Conservation (phyloP, 2,797 vertebrate genomes). For the Danio tinwini region DNA sequence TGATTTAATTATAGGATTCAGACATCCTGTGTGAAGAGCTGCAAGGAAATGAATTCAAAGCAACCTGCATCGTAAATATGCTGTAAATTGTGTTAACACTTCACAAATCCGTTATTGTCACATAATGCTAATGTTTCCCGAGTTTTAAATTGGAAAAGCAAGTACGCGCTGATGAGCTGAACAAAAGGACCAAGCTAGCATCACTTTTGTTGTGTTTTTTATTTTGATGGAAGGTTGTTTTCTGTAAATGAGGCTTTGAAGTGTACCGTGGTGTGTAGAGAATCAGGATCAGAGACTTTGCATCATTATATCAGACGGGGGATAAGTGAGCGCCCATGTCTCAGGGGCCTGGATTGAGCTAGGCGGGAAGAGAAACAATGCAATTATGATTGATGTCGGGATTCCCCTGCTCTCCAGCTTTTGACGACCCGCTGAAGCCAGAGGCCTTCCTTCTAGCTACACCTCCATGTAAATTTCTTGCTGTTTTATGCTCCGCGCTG, state of each 20-base stretch:
- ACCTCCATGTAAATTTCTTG: constrained; percentile 68
- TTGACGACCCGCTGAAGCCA: constrained; percentile 66
- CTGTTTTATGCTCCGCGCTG: constrained; percentile 34
- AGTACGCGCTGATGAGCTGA: constrained; percentile 14
- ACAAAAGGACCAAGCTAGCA: constrained; percentile 7
- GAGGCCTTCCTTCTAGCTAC: constrained; percentile 65
- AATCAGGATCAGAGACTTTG: constrained; percentile 44
- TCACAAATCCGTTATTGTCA: constrained; percentile 12
- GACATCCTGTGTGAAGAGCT: constrained; percentile 3
- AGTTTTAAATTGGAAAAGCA: constrained; percentile 7
- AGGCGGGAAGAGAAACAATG: constrained; percentile 46
- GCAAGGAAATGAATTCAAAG: background rate
- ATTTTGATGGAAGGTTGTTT: constrained; percentile 38
- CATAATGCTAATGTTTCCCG: constrained; percentile 4
- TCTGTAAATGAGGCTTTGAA: constrained; percentile 46
- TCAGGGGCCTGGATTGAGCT: constrained; percentile 8
- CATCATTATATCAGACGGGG: constrained; percentile 45
- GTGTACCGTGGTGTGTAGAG: constrained; percentile 21
- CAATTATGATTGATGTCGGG: constrained; percentile 55
- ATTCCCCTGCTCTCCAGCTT: constrained; percentile 50
- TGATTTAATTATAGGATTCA: constrained; percentile 9
- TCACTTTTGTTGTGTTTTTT: constrained; percentile 30
- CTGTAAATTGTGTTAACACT: constrained; percentile 5
- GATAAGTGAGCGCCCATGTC: constrained; percentile 26
- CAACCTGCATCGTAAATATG: background rate